These are phyloP conservation scores for Brachyhypopomus occidentalis DNA, from an alignment of 2,113 vertebrate species.

Conservation along the genomic window DNA sequence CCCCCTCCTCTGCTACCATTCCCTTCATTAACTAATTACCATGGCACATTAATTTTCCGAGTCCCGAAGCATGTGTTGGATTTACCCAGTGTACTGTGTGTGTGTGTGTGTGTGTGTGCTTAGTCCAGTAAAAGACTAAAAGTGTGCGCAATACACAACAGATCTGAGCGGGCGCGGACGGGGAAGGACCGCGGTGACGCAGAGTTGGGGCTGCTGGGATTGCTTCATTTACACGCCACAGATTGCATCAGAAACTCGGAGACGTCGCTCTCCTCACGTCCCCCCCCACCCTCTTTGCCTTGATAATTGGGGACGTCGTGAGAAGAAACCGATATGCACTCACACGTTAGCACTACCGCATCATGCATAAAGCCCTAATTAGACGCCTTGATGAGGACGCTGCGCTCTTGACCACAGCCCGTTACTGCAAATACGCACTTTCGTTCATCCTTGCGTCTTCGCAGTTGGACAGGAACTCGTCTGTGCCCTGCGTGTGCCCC, in stretches of 20 bases:
- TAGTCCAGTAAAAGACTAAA: conserved; percentile 45
- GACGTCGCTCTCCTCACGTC: conserved; percentile 44
- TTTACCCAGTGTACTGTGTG: conserved; percentile 61
- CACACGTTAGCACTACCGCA: conserved; percentile 63
- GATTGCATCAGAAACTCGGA: conserved; percentile 70
- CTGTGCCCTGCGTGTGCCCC: neutral
- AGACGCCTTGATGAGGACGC: conserved; percentile 49
- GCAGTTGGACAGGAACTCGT: conserved; percentile 22
- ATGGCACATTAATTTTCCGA: conserved; percentile 68
- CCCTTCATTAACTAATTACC: conserved; percentile 72
- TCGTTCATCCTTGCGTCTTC: neutral
- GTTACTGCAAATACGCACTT: conserved; percentile 20
- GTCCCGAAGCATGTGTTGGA: conserved; percentile 65
- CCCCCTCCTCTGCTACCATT: conserved; percentile 61
- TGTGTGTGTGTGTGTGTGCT: conserved; percentile 58
- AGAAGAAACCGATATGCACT: conserved; percentile 64
- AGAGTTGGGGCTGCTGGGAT: conserved; percentile 57
- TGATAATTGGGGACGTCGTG: conserved; percentile 68
- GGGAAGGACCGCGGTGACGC: conserved; percentile 49
- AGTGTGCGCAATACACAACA: conserved; percentile 61
- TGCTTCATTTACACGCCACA: conserved; percentile 69
- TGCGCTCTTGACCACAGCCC: conserved; percentile 50
- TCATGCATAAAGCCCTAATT: conserved; percentile 64
- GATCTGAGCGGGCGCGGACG: conserved; percentile 53
- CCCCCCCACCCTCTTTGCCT: neutral